Base-by-base conservation (phyloP, 1,140 invertebrate species). In the Hirudo medicinalis region DNA sequence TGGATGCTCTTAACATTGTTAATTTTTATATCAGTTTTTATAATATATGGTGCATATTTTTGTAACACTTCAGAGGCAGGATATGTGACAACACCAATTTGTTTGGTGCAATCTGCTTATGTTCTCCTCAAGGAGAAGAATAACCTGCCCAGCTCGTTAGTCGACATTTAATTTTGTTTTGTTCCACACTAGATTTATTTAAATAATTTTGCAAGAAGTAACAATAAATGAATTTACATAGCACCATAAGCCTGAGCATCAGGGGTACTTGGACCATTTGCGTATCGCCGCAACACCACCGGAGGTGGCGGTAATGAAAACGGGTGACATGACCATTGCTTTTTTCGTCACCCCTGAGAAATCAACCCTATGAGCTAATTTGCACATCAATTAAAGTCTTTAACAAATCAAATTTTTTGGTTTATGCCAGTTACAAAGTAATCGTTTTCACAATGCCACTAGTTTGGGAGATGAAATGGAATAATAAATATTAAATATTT, bases 41-140 rank as follows among this genome's bases (percentile, higher is more conserved):
- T n/a, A n/a, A n/a, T n/a, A n/a, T n/a, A n/a, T n/a, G n/a, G n/a
- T n/a, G 68, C 17, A 70, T 69, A 2, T 72, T 67, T 17, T 72
- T 74, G 73, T 67, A 49, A 78, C 82, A 82, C 88, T 25, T 77
- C 76, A 69, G 89, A 92, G 83, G 88, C 90, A 25, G 92, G 88
- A 60, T 97, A 96, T 83, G 87, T 90, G 9, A 85, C 87, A 0
- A 94, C 92, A 2, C 87, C 87, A 53, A 86, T 85, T n/a, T 84
- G 85, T 67, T 77, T 91, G 72, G 77, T 94, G 3, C 84, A 88
- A 71, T 84, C 87, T 68, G 92, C 87, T 0, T 75, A 91, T 66
- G 89, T 86, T 19, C 83, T 95, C 72, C 81, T 95, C 0, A 86
- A 86, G 54, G 90, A 96, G 79, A 81, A 79, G 69, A 83, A 89